Percentiles rank a stretch among this genome's conserved stretches.
Conservation (phyloP, 2,888 invertebrate species). For the Trisateles emortualis region DNA sequence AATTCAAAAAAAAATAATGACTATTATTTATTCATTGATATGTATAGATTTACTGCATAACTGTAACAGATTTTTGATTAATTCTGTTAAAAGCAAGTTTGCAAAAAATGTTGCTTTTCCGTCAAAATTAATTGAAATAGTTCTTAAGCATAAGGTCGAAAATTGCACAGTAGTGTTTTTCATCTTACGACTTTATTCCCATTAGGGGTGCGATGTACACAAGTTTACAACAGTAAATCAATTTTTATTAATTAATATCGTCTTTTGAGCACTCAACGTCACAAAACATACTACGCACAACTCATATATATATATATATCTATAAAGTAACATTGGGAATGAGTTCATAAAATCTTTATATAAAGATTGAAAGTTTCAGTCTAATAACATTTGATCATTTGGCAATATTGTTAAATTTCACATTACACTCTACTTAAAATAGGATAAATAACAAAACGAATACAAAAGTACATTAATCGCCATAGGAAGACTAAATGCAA, state of each 20-base stretch:
- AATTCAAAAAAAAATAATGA: too few species aligned
- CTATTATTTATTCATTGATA: too few species aligned
- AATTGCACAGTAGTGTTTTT: not conserved
- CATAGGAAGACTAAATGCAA: slow-evolving; percentile 81
- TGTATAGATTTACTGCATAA: too few species aligned
- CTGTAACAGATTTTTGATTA: too few species aligned
- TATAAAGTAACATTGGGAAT: slow-evolving; percentile 53
- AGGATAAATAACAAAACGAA: slow-evolving; percentile 67
- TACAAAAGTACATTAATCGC: slow-evolving; percentile 66
- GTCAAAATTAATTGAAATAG: not conserved
- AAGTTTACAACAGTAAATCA: not conserved
- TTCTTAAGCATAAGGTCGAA: too few species aligned
- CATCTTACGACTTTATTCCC: not conserved
- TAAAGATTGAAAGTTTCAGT: slow-evolving; percentile 76
- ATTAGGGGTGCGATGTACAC: not conserved
- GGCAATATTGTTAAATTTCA: slow-evolving; percentile 82
- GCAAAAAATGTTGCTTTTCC: too few species aligned
- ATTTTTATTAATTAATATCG: slow-evolving; percentile 5
- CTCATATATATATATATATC: slow-evolving; percentile 46
- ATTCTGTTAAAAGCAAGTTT: too few species aligned
- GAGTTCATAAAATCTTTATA: slow-evolving; percentile 58
- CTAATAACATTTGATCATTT: slow-evolving; percentile 85
- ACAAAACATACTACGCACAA: slow-evolving; percentile 32
- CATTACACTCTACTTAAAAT: slow-evolving; percentile 58
- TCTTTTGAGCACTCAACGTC: slow-evolving; percentile 18